phyloP scores from a whole-genome alignment of 2,797 vertebrate species.

The Parotocinclus haroldoi region DNA sequence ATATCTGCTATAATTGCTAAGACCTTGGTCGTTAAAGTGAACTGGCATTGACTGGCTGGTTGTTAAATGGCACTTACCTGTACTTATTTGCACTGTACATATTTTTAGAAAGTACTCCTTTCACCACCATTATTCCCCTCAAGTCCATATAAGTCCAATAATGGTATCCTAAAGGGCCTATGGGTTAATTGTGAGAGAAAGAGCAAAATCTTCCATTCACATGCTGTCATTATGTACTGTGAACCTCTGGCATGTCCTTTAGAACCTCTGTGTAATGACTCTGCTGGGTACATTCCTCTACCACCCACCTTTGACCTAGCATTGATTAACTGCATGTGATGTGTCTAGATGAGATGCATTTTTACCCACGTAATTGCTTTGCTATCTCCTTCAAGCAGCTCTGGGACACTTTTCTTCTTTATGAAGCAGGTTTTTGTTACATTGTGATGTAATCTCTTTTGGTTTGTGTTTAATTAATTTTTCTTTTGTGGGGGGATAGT shows the following conservation, averaged over 20 bases:
- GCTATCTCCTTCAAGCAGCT: constrained; percentile 31
- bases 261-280: constrained; percentile 24
- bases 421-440: constrained; percentile 22
- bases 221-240: not conserved
- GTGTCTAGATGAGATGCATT: constrained; percentile 41
- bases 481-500: constrained; percentile 13
- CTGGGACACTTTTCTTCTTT: constrained; percentile 29
- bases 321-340: constrained; percentile 41
- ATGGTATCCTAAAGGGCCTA: no score
- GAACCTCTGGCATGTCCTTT: constrained; percentile 16
- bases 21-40: no score
- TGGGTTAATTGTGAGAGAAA: not conserved
- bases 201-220: not conserved
- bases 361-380: constrained; percentile 40
- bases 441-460: constrained; percentile 32
- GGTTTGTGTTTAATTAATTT: constrained; percentile 33
- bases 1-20: no score
- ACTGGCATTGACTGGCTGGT: no score
- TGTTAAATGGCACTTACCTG: no score
- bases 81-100: no score
- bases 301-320: constrained; percentile 37
- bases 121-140: no score
- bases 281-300: constrained; percentile 43
- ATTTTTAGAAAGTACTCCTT: no score
- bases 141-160: no score